These are phyloP conservation scores for Tichodroma muraria DNA, from an alignment of 2,113 vertebrate species.

Conservation along the genomic window DNA sequence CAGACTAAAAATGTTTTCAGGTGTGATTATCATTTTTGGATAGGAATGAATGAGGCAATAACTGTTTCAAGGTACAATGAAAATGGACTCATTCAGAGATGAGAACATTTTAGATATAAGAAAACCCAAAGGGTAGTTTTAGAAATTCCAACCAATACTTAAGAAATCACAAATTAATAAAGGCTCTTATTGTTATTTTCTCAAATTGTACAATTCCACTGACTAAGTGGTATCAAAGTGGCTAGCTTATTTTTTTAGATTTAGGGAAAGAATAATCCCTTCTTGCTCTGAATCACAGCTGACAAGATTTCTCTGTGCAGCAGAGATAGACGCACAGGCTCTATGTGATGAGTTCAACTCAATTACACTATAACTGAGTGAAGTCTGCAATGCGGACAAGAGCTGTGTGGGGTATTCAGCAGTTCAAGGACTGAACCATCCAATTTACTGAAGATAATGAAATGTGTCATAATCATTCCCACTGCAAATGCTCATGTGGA, in stretches of 20 bases:
- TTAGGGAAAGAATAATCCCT: background rate
- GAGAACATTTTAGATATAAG: background rate
- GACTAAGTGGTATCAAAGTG: background rate
- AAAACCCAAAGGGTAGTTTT: background rate
- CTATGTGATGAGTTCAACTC: conserved; percentile 11
- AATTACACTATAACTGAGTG: conserved; percentile 19
- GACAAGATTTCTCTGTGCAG: background rate
- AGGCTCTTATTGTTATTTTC: background rate
- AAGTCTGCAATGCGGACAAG: conserved; percentile 7
- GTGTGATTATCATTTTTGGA: conserved; percentile 5
- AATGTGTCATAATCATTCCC: conserved; percentile 59
- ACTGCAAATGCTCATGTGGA: conserved; percentile 33
- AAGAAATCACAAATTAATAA: conserved; percentile 33
- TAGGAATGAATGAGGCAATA: background rate
- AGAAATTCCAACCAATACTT: background rate
- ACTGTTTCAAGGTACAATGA: background rate
- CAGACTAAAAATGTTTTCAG: background rate
- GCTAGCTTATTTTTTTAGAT: background rate
- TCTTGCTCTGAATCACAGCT: background rate
- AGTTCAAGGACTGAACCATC: conserved; percentile 48
- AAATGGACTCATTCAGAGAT: background rate
- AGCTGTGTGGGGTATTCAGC: conserved; percentile 14
- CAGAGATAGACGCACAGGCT: background rate
- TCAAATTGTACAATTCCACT: background rate
- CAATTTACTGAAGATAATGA: conserved; percentile 59